A percentile compares a stretch with the other conserved stretches of the same genome.
Conservation (phyloP, 2,888 invertebrate species). For the Tachina fera region DNA sequence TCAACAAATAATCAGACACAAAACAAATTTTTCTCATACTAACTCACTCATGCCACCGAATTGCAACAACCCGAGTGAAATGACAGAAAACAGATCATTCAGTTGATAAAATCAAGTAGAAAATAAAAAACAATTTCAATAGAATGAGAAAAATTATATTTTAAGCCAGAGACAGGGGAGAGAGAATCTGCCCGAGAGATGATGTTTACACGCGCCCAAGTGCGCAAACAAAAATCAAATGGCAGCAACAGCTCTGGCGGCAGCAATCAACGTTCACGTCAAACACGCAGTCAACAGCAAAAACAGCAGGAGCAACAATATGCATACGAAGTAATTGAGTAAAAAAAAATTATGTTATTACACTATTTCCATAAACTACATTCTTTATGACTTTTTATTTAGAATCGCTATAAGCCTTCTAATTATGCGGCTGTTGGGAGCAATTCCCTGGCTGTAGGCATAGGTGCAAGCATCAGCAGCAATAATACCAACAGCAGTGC, state of each 20-base stretch:
- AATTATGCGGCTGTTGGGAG: constrained; percentile 72
- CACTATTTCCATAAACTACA: not conserved
- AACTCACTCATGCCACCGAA: not conserved
- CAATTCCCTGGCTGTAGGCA: constrained; percentile 73
- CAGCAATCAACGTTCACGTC: constrained; percentile 76
- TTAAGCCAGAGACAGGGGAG: not conserved
- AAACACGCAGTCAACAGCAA: constrained; percentile 74
- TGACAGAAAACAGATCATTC: constrained; percentile 19
- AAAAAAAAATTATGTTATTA: too few relatives aligned
- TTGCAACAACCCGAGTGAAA: constrained; percentile 4
- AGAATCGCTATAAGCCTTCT: constrained; percentile 77
- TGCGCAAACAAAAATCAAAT: constrained; percentile 84
- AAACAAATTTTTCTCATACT: constrained; percentile 9
- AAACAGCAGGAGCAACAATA: constrained; percentile 71
- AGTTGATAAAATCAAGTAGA: constrained; percentile 41
- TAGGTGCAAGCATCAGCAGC: constrained; percentile 69
- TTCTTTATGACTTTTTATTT: constrained; percentile 28
- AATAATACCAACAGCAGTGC: constrained; percentile 57
- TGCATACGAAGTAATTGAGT: constrained; percentile 68
- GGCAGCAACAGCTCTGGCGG: constrained; percentile 76
- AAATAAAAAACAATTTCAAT: constrained; percentile 11
- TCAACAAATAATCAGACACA: not conserved
- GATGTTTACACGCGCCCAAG: constrained; percentile 89
- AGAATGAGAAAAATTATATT: not conserved
- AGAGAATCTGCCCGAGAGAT: constrained; percentile 80